Percentiles rank a stretch among this genome's conserved stretches.
These are phyloP conservation scores for Rhagologus leucostigma DNA, from an alignment of 2,113 vertebrate species.

Conservation along the genomic window DNA sequence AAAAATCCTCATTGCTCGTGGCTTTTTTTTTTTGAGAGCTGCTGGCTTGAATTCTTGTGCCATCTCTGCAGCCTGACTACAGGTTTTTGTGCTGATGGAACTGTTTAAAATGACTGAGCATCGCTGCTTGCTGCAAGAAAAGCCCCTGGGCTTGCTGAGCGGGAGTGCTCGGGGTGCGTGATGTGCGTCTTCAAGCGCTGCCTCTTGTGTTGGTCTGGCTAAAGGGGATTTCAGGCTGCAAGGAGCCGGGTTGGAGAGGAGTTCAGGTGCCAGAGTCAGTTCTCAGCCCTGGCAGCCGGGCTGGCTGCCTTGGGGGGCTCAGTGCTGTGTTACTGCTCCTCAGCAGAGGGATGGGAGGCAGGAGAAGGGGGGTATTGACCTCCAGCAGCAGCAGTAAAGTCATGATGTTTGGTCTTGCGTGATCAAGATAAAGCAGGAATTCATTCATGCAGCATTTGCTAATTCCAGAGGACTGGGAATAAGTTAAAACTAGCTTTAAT, in stretches of 20 bases:
- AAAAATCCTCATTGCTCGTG: not conserved
- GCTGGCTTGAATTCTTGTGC: not conserved
- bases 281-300: fast-evolving
- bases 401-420: not conserved
- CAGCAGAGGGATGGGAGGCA: not conserved
- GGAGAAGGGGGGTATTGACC: not conserved
- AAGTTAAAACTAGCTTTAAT: not conserved
- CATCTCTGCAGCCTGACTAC: not conserved
- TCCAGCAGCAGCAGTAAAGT: not conserved
- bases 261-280: fast-evolving
- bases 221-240: not conserved
- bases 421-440: not conserved
- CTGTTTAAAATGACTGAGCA: not conserved
- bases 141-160: not conserved
- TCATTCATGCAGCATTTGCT: not conserved
- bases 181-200: not conserved
- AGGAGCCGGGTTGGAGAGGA: not conserved
- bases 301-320: not conserved
- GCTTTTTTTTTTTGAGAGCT: not conserved
- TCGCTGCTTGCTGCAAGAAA: not conserved
- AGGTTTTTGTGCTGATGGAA: not conserved
- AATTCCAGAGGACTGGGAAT: not conserved
- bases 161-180: not conserved
- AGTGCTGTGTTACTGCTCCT: fast-evolving
- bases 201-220: not conserved